These are phyloP conservation scores for Pseudococcus jackbeardsleyi DNA, from an alignment of 2,888 invertebrate genomes.

Conservation along the genomic window DNA sequence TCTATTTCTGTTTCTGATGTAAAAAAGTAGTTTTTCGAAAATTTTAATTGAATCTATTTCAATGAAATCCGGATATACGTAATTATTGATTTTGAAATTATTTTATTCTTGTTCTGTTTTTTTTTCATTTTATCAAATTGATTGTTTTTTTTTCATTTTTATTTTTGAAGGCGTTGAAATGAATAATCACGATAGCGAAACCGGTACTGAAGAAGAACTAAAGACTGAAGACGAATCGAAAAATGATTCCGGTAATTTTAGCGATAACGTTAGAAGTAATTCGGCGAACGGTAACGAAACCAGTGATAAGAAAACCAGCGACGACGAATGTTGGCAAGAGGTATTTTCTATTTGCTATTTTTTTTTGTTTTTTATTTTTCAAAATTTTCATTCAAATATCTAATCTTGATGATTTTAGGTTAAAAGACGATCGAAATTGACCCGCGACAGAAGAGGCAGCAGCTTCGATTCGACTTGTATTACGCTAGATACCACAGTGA, in stretches of 20 bases:
- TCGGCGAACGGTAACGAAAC: slow-evolving; percentile 24
- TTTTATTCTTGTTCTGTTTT: too few relatives aligned
- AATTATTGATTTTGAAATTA: too few relatives aligned
- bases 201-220: slow-evolving; percentile 26
- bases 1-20: too few relatives aligned
- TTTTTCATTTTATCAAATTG: too few relatives aligned
- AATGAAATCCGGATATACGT: too few relatives aligned
- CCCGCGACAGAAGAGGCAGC: slow-evolving; percentile 53
- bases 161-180: slow-evolving; percentile 3
- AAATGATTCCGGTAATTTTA: slow-evolving; percentile 57
- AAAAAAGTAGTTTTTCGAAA: too few relatives aligned
- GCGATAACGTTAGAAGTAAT: slow-evolving; percentile 48
- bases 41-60: too few relatives aligned
- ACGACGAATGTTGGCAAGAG: slow-evolving; percentile 74
- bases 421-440: slow-evolving; percentile 65
- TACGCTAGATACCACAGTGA: not conserved
- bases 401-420: slow-evolving; percentile 53
- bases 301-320: slow-evolving; percentile 34
- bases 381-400: not conserved
- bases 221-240: slow-evolving; percentile 61
- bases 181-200: slow-evolving; percentile 33
- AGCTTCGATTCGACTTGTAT: slow-evolving; percentile 58
- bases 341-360: slow-evolving; percentile 70
- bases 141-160: not conserved
- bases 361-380: not conserved